A percentile compares a stretch with the other conserved stretches of the same genome.
These are phyloP conservation scores for Etia nguti DNA, from an alignment of 2,113 vertebrate genomes.

Conservation along the genomic window DNA sequence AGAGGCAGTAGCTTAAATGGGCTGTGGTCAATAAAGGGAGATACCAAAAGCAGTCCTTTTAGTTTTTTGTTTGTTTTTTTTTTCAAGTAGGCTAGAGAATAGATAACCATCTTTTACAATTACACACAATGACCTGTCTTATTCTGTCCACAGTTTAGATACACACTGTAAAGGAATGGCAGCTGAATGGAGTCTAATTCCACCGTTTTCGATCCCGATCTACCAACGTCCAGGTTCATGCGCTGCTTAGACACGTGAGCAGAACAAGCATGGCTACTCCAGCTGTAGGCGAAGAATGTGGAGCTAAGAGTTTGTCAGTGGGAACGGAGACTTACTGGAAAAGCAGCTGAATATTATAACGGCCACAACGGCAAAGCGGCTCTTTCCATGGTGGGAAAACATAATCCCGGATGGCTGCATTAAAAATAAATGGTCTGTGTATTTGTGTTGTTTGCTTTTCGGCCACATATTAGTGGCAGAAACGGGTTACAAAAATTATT, in stretches of 20 bases:
- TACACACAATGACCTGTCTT: background rate
- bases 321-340: background rate
- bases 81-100: background rate
- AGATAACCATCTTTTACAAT: background rate
- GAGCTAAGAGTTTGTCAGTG: background rate
- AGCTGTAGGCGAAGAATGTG: background rate
- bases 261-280: background rate
- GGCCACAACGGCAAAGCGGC: rapidly evolving
- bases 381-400: background rate
- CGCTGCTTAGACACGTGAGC: background rate
- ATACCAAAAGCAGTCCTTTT: background rate
- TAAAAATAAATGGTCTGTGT: background rate
- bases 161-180: background rate
- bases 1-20: background rate
- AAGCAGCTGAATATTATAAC: background rate
- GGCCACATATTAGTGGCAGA: background rate
- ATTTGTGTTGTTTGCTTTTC: background rate
- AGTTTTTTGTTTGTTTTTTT: background rate
- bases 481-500: background rate
- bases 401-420: background rate
- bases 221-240: background rate
- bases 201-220: background rate
- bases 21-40: background rate
- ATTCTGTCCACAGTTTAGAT: background rate
- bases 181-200: background rate